These are phyloP conservation scores for Lamproptera curius DNA, from an alignment of 2,888 invertebrate genomes.

Conservation along the genomic window DNA sequence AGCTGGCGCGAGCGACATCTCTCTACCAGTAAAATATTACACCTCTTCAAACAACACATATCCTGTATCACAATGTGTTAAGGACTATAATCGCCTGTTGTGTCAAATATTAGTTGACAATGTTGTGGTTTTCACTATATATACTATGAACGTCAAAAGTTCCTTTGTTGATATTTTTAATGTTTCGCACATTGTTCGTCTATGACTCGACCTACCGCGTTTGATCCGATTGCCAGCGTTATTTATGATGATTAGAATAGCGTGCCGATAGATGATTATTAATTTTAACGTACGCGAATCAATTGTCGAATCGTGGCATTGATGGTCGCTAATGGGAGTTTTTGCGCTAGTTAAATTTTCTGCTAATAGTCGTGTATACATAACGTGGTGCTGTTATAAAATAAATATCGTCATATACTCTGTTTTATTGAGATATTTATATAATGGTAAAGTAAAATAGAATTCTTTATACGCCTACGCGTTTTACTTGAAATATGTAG, in stretches of 20 bases:
- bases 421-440: too few species aligned
- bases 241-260: slow-evolving; percentile 76
- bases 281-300: slow-evolving; percentile 70
- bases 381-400: slow-evolving; percentile 18
- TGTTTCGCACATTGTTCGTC: slow-evolving; percentile 75
- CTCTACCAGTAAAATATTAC: slow-evolving; percentile 38
- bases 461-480: slow-evolving; percentile 15
- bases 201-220: slow-evolving; percentile 63
- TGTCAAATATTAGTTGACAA: slow-evolving; percentile 20
- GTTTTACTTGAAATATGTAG: slow-evolving; percentile 3
- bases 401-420: too few species aligned
- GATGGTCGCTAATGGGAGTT: slow-evolving; percentile 45
- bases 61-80: slow-evolving; percentile 33
- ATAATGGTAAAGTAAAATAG: too few species aligned
- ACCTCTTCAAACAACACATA: slow-evolving; percentile 13
- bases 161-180: slow-evolving; percentile 78
- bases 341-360: slow-evolving; percentile 24
- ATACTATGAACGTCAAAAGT: slow-evolving; percentile 75
- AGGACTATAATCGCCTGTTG: slow-evolving; percentile 31
- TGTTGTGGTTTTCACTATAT: slow-evolving; percentile 45
- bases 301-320: slow-evolving; percentile 56
- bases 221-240: slow-evolving; percentile 71
- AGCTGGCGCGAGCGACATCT: slow-evolving; percentile 73
- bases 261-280: slow-evolving; percentile 71
- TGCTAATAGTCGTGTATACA: slow-evolving; percentile 27